These are phyloP conservation scores for Macrosiphum euphorbiae DNA, from an alignment of 2,888 invertebrate genomes.

Conservation along the genomic window DNA sequence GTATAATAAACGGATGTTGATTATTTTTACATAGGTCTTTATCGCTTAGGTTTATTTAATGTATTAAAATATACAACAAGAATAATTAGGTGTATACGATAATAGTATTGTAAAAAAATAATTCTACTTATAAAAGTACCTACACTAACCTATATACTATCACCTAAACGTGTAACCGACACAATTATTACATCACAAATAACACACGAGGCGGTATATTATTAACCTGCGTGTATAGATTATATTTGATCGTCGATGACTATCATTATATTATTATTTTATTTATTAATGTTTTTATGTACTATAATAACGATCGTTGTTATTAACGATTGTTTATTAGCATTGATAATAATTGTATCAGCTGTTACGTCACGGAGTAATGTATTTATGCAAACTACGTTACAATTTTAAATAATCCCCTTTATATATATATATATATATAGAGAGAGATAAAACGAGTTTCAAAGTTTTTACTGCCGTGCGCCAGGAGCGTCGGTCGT, in stretches of 20 bases:
- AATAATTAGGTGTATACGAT: background rate
- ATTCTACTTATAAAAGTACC: background rate
- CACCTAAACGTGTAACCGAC: background rate
- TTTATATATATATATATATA: background rate
- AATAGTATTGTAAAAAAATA: background rate
- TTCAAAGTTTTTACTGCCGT: slow-evolving; percentile 55
- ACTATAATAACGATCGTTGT: background rate
- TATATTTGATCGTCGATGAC: background rate
- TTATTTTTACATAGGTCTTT: background rate
- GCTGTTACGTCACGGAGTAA: slow-evolving; percentile 35
- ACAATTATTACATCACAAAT: background rate
- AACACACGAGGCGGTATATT: background rate
- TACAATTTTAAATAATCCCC: slow-evolving; percentile 39
- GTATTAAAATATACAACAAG: background rate
- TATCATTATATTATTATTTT: background rate
- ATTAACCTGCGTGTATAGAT: background rate
- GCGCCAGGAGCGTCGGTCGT: slow-evolving; percentile 44
- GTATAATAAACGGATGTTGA: background rate
- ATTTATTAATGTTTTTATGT: background rate
- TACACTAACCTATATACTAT: background rate
- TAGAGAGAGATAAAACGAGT: slow-evolving; percentile 42
- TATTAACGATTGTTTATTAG: slow-evolving; percentile 44
- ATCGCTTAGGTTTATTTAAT: background rate
- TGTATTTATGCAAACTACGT: slow-evolving; percentile 44
- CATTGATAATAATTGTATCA: slow-evolving; percentile 39